Base-by-base conservation (phyloP, 2,888 invertebrate species). In the Bombylius major region DNA sequence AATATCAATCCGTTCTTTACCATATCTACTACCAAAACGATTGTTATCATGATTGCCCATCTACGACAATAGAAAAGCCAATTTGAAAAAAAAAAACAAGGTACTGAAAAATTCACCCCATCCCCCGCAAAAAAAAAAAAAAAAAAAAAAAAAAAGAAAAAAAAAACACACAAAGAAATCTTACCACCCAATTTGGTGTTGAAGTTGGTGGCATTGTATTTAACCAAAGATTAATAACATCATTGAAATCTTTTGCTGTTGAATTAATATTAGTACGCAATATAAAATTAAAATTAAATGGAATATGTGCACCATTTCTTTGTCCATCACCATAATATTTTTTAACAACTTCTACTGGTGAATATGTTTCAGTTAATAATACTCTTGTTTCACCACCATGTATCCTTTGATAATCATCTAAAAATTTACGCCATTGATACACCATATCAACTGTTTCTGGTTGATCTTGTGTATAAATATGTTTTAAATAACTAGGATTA, bases 11-110 rank as follows among this genome's bases (percentile, higher is more conserved):
- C 84, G 79, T 62, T 81, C 78, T 4, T 69, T 69, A 1, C 86
- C 84, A 63, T 82, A 79, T 1, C 86, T 79, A 0, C 79, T 76
- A 0, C 80, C 81, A 66, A 83, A 78, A 57, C 86, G 75, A 56
- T 75, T 75, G 60, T 82, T 77, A 69, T 87, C 86, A 63, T 86
- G 86, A 67, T 86, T 86, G 6, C 85, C 86, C 54, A 83, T 74
- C 39, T 42, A 11, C 11, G 34, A 36, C 8, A 36, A 36, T 36
- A 36, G 4, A 7, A 36, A 23, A 36, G 1, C 5, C 34, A 42
- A 42, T 42, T 42, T 11, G 11, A 11, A 11, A 11, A 11, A 11
- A 11, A 42, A 42, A 42, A 8, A 36, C 2, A 36, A 36, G 3
- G 9, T 42, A 11, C 39, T 42, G 12, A 36, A 36, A n/a, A n/a